Percentiles rank a stretch among this genome's conserved stretches.
These are phyloP conservation scores for Hirtodrosophila trivittata DNA, from an alignment of 2,888 invertebrate species.

Conservation along the genomic window DNA sequence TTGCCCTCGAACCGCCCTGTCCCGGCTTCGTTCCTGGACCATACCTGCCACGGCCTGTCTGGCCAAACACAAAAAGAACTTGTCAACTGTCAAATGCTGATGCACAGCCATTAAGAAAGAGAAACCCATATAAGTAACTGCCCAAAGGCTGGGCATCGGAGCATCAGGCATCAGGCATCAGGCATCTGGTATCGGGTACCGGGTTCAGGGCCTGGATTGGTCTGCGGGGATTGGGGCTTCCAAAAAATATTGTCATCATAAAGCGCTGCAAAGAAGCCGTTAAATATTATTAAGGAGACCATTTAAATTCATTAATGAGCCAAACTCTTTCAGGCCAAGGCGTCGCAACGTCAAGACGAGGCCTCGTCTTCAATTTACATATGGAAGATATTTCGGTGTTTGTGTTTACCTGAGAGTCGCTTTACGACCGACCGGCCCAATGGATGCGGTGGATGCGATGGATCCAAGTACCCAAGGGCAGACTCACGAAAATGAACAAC, in stretches of 20 bases:
- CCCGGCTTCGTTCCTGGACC: not conserved
- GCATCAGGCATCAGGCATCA: not conserved
- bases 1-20: slow-evolving; percentile 2
- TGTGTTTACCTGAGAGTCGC: slow-evolving; percentile 59
- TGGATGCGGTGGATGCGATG: slow-evolving; percentile 14
- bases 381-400: slow-evolving; percentile 51
- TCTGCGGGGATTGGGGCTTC: slow-evolving; percentile 5
- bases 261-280: slow-evolving; percentile 83
- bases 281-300: slow-evolving; percentile 83
- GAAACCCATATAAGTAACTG: slow-evolving; percentile 64
- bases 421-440: slow-evolving; percentile 42
- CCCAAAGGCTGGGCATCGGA: not conserved
- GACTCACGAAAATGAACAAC: slow-evolving; percentile 71
- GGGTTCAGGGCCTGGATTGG: not conserved
- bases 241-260: slow-evolving; percentile 83
- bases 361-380: slow-evolving; percentile 68
- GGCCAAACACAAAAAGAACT: slow-evolving; percentile 66
- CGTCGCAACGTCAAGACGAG: slow-evolving; percentile 29
- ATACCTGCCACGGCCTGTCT: slow-evolving; percentile 22
- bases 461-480: slow-evolving; percentile 28
- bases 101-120: slow-evolving; percentile 77
- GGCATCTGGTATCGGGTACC: not conserved
- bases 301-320: slow-evolving; percentile 84
- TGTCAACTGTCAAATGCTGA: slow-evolving; percentile 79
- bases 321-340: slow-evolving; percentile 59